Conservation (phyloP, 1,140 invertebrate genomes). For the Drosophila rhopaloa region DNA sequence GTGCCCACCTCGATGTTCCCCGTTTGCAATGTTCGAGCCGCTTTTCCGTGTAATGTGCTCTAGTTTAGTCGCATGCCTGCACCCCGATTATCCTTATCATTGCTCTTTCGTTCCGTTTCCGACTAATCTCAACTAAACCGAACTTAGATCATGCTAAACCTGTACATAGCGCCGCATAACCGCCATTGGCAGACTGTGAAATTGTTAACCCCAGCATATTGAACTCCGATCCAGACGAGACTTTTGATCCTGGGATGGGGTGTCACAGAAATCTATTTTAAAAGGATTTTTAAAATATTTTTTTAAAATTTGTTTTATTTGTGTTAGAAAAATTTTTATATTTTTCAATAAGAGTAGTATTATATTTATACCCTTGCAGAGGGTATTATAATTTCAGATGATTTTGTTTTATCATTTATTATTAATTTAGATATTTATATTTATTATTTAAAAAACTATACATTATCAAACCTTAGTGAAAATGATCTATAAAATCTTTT, state of each 20-base stretch:
- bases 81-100: constrained; percentile 28
- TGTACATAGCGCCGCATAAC: constrained; percentile 34
- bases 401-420: too few relatives aligned
- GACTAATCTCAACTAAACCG: constrained; percentile 15
- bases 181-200: constrained; percentile 45
- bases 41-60: constrained; percentile 43
- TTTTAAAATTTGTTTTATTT: too few relatives aligned
- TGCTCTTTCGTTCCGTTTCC: constrained; percentile 37
- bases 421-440: too few relatives aligned
- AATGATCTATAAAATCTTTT: not conserved
- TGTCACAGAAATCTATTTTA: constrained; percentile 10
- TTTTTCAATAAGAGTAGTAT: too few relatives aligned
- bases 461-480: too few relatives aligned
- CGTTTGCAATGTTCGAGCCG: constrained; percentile 19
- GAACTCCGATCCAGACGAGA: constrained; percentile 22
- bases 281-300: not conserved
- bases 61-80: constrained; percentile 54
- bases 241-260: not conserved
- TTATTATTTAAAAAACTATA: not conserved
- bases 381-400: too few relatives aligned
- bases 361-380: too few relatives aligned
- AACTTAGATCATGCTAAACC: constrained; percentile 20
- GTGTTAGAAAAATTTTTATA: too few relatives aligned
- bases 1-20: constrained; percentile 26
- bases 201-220: constrained; percentile 31